These are phyloP conservation scores for Fistularia commersonii DNA, from an alignment of 2,797 vertebrate species.

Conservation along the genomic window DNA sequence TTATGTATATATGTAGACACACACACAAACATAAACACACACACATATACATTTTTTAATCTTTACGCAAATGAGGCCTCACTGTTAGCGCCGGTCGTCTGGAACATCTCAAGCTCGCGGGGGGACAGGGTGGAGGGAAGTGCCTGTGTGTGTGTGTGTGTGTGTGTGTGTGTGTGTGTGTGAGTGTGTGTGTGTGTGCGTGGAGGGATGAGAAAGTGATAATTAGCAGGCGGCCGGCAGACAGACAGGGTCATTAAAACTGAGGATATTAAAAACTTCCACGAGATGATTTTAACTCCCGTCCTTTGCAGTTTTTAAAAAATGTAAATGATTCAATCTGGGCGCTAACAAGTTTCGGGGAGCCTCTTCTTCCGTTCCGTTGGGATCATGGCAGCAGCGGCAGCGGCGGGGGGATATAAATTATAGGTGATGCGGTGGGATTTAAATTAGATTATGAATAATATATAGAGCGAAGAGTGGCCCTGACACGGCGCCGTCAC, in stretches of 20 bases:
- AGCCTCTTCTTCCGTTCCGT: slow-evolving; percentile 40
- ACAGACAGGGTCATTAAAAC: slow-evolving; percentile 47
- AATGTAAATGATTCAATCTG: slow-evolving; percentile 60
- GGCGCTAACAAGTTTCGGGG: slow-evolving; percentile 37
- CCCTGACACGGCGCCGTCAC: slow-evolving; percentile 34
- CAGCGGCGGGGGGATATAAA: slow-evolving; percentile 50
- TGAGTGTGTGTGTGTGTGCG: no score
- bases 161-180: no score
- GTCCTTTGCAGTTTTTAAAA: slow-evolving; percentile 31
- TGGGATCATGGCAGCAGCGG: no score
- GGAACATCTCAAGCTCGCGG: no score
- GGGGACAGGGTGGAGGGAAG: no score
- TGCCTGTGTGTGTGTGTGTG: no score
- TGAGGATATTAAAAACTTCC: slow-evolving; percentile 52
- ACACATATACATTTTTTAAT: slow-evolving; percentile 15
- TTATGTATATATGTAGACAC: no score
- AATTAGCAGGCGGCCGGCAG: slow-evolving; percentile 41
- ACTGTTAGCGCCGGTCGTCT: slow-evolving; percentile 23
- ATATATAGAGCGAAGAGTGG: slow-evolving; percentile 56
- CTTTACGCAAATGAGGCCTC: slow-evolving; percentile 25
- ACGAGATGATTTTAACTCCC: slow-evolving; percentile 36
- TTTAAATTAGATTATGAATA: slow-evolving; percentile 66
- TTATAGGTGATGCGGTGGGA: slow-evolving; percentile 48
- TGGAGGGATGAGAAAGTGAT: slow-evolving; percentile 36
- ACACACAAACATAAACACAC: no score